These are phyloP conservation scores for Smittia aterrima DNA, from an alignment of 2,888 invertebrate species.

Conservation along the genomic window DNA sequence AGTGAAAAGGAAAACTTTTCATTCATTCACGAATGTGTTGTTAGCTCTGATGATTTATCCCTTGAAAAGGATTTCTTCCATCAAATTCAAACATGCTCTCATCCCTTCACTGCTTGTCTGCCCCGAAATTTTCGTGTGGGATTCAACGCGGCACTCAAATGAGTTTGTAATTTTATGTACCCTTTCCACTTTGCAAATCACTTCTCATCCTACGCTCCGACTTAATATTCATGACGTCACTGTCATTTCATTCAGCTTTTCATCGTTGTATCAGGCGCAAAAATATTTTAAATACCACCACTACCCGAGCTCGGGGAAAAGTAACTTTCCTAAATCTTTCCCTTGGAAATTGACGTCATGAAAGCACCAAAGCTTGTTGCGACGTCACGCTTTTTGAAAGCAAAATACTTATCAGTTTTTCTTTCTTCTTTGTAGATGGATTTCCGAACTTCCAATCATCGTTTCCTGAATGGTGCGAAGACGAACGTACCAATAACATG, in stretches of 20 bases:
- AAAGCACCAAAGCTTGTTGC: neutral
- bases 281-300: neutral
- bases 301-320: neutral
- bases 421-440: constrained; percentile 67
- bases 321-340: neutral
- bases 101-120: too few species aligned
- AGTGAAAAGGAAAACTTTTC: neutral
- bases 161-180: neutral
- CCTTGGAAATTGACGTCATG: constrained; percentile 1
- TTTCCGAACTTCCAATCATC: constrained; percentile 77
- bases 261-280: neutral
- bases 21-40: neutral
- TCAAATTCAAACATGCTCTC: neutral
- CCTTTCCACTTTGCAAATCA: neutral
- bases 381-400: neutral
- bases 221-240: constrained; percentile 12
- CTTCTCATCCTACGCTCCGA: neutral
- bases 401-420: neutral
- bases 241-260: neutral
- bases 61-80: neutral
- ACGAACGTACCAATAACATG: constrained; percentile 66
- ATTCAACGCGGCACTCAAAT: neutral
- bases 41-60: neutral
- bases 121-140: neutral
- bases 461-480: constrained; percentile 89